A percentile compares a stretch with the other conserved stretches of the same genome.
Evolutionary conservation across 2,113 vertebrate genomes (phyloP).

Genomic region (Progne subis): DNA sequence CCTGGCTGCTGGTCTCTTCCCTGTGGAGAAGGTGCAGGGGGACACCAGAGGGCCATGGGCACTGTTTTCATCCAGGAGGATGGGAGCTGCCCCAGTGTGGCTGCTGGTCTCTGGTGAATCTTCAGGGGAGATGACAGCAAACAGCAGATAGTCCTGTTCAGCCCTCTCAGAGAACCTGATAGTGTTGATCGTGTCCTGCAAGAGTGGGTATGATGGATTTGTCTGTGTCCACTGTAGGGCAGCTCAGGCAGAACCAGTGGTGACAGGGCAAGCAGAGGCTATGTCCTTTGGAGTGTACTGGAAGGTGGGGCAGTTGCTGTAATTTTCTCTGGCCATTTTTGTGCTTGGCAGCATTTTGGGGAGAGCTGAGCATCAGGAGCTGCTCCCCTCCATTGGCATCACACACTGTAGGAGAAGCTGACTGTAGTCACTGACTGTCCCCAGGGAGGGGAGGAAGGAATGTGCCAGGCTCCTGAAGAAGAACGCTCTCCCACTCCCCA

Average conservation of each 20-base stretch:
- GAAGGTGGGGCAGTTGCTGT: not conserved
- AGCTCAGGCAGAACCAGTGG: not conserved
- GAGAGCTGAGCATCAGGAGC: not conserved
- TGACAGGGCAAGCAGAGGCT: not conserved
- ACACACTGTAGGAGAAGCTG: not conserved
- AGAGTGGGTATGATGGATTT: not conserved
- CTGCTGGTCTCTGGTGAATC: not conserved
- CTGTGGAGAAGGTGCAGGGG: not conserved
- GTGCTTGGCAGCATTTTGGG: not conserved
- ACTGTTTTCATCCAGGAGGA: not conserved
- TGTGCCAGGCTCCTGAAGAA: not conserved
- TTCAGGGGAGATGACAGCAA: not conserved
- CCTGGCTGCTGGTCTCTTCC: not conserved
- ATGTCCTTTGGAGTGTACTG: not conserved
- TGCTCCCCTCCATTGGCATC: not conserved
- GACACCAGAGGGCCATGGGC: not conserved
- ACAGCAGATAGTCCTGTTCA: not conserved
- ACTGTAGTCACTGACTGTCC: not conserved
- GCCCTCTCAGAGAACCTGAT: not conserved
- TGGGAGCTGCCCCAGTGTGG: not conserved
- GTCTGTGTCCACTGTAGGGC: not conserved
- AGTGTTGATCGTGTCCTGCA: not conserved
- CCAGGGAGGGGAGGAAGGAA: not conserved
- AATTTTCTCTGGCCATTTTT: not conserved
- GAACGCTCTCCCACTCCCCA: not conserved